These are phyloP conservation scores for Lasioglossum pauxillum DNA, from an alignment of 2,888 invertebrate species.

Conservation along the genomic window DNA sequence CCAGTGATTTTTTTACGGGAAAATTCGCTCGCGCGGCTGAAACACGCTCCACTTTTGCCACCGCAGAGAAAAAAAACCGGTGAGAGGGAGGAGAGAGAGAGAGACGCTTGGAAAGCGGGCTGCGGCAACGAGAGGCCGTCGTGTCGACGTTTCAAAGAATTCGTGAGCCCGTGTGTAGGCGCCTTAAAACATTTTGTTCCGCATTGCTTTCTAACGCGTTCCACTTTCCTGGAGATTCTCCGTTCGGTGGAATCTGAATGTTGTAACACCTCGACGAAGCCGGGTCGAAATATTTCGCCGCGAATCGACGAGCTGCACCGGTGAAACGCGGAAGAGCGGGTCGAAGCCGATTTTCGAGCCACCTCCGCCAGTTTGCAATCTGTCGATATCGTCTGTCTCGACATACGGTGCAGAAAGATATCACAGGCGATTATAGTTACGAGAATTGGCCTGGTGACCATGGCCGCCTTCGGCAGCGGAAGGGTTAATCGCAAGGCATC, in stretches of 20 bases:
- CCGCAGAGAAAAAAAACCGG: slow-evolving; percentile 19
- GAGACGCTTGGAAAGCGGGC: slow-evolving; percentile 20
- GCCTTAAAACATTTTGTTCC: slow-evolving; percentile 57
- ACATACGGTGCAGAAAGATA: neutral
- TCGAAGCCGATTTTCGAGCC: neutral
- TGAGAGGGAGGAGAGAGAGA: neutral
- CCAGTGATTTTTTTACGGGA: slow-evolving; percentile 16
- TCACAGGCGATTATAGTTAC: neutral
- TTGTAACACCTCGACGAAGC: slow-evolving; percentile 48
- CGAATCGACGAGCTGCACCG: neutral
- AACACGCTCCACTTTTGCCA: slow-evolving; percentile 58
- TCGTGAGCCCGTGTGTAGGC: slow-evolving; percentile 41
- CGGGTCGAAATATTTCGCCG: slow-evolving; percentile 34
- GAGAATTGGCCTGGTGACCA: neutral
- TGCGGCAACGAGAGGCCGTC: slow-evolving; percentile 8
- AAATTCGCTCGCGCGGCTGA: slow-evolving; percentile 28
- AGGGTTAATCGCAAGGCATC: neutral
- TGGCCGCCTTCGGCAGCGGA: neutral
- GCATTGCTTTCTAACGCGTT: slow-evolving; percentile 67
- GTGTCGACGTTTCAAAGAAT: slow-evolving; percentile 51
- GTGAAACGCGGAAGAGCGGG: slow-evolving; percentile 23
- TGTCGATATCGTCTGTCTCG: neutral
- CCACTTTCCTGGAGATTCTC: slow-evolving; percentile 65
- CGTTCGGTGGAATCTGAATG: slow-evolving; percentile 45
- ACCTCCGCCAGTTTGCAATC: neutral